These are phyloP conservation scores for Malurus leucopterus DNA, from an alignment of 2,797 vertebrate species.

Conservation along the genomic window DNA sequence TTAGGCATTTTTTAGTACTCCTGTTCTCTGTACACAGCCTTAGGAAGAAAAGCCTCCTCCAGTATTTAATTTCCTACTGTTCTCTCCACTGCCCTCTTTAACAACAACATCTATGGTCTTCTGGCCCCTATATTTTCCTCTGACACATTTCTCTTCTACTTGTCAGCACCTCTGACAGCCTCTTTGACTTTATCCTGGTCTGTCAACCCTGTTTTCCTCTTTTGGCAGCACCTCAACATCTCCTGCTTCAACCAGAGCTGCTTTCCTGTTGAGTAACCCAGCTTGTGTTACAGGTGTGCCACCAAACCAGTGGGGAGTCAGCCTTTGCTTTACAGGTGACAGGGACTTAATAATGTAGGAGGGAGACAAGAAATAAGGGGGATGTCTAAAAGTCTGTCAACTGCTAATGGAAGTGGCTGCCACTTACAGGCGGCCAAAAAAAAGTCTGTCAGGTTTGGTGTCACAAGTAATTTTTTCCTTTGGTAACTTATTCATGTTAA, in stretches of 20 bases:
- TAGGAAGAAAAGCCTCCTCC: background rate
- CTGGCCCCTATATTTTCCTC: background rate
- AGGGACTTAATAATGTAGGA: background rate
- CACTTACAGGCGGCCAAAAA: background rate
- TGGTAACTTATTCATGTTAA: background rate
- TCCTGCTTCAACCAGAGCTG: background rate
- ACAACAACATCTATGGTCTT: background rate
- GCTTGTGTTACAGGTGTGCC: background rate
- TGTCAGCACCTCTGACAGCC: background rate
- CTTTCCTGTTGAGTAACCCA: background rate
- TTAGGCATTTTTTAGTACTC: background rate
- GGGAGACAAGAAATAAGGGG: background rate
- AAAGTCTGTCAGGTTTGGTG: background rate
- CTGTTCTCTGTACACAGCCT: background rate
- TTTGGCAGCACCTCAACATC: background rate
- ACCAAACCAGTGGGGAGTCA: background rate
- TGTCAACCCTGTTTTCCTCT: background rate
- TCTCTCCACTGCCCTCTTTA: background rate
- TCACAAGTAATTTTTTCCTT: background rate
- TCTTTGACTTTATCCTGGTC: background rate
- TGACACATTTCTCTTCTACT: background rate
- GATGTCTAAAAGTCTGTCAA: background rate
- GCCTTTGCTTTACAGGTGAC: background rate
- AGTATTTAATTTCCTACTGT: background rate
- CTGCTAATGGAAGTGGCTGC: slow-evolving; percentile 19